Percentiles rank a stretch among this genome's conserved stretches.
Conservation (phyloP, 2,888 invertebrate genomes). For the Dasypolia templi region DNA sequence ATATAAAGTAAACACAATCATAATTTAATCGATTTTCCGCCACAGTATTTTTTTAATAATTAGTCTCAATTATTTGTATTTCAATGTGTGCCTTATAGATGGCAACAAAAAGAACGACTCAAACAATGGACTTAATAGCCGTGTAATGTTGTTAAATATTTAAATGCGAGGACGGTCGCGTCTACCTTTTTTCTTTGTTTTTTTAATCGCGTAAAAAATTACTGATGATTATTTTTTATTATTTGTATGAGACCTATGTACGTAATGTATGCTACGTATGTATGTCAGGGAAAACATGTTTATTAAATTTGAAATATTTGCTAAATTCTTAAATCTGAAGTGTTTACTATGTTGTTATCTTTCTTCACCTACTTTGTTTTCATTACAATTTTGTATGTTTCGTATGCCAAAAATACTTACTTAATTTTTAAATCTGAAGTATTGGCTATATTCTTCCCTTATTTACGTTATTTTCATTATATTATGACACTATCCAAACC, state of each 20-base stretch:
- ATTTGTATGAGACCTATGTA: not conserved
- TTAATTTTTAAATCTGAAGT: not conserved
- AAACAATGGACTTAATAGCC: constrained; percentile 42
- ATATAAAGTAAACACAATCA: constrained; percentile 5
- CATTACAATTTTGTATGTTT: no score
- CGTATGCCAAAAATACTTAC: not conserved
- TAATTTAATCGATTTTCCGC: constrained; percentile 36
- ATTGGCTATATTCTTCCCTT: not conserved
- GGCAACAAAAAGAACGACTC: constrained; percentile 20
- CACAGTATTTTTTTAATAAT: not conserved
- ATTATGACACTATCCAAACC: not conserved
- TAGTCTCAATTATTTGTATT: constrained; percentile 37
- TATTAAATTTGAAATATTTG: constrained; percentile 8
- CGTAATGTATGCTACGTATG: not conserved
- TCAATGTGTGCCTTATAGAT: constrained; percentile 10
- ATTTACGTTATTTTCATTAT: not conserved
- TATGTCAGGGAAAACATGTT: not conserved
- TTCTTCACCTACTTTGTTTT: not conserved
- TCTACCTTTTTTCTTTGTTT: constrained; percentile 24
- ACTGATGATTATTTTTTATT: not conserved
- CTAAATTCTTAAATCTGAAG: constrained; percentile 18
- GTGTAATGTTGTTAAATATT: constrained; percentile 55
- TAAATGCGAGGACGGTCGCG: constrained; percentile 29
- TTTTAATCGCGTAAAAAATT: constrained; percentile 24
- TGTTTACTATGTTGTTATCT: constrained; percentile 28